Percentiles rank a stretch among this genome's conserved stretches.
Evolutionary conservation across 2,888 invertebrate genomes (phyloP).

Genomic region (Micropterix aruncella): DNA sequence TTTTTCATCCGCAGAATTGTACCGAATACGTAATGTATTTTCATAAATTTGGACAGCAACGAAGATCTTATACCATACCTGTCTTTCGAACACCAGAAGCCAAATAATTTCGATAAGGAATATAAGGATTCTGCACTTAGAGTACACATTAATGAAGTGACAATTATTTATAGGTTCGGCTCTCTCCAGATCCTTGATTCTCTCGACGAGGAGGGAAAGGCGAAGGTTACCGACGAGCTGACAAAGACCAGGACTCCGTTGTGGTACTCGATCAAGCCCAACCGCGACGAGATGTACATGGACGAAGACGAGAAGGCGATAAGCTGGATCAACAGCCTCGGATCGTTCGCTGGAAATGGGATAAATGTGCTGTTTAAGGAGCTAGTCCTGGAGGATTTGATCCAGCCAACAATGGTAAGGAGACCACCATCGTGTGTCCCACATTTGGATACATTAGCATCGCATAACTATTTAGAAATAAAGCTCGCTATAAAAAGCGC

Average conservation of each 20-base stretch:
- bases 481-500: too few species aligned
- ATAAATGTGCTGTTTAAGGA: constrained; percentile 59
- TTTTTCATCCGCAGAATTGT: too few species aligned
- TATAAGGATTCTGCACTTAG: too few species aligned
- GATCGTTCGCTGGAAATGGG: constrained; percentile 57
- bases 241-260: constrained; percentile 9
- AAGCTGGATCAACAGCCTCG: constrained; percentile 59
- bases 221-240: background rate
- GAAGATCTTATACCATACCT: too few species aligned
- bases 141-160: too few species aligned
- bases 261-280: constrained; percentile 14
- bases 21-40: too few species aligned
- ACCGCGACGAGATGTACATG: background rate
- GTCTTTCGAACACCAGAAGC: too few species aligned
- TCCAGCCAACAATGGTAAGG: constrained; percentile 50
- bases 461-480: too few species aligned
- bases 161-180: background rate
- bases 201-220: constrained; percentile 4
- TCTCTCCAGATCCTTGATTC: constrained; percentile 3
- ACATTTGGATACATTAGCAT: too few species aligned
- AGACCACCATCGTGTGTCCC: too few species aligned
- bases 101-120: too few species aligned
- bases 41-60: too few species aligned
- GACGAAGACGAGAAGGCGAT: constrained; percentile 42
- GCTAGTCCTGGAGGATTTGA: constrained; percentile 42